Conservation (phyloP, 1,140 invertebrate species). For the Diuraphis noxia region DNA sequence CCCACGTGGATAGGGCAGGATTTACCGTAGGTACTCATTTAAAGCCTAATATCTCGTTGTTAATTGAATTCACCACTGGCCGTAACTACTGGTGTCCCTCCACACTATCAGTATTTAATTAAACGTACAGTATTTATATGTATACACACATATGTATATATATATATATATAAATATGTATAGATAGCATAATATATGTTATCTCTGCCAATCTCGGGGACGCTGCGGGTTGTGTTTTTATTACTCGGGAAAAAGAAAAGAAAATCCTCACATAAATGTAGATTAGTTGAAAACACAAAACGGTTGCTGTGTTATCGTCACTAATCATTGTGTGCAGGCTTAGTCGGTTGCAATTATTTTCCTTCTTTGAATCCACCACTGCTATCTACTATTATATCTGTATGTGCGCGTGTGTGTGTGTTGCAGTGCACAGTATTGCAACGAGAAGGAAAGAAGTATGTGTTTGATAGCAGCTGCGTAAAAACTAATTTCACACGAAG, state of each 20-base stretch:
- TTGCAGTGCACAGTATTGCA: neutral
- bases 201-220: neutral
- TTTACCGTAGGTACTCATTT: constrained; percentile 5
- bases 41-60: constrained; percentile 41
- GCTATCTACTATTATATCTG: too few species aligned
- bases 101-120: constrained; percentile 42
- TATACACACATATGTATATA: neutral
- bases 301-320: neutral
- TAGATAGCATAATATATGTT: neutral
- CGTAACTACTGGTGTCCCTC: neutral
- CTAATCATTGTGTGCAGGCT: neutral
- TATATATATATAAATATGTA: neutral
- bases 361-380: neutral
- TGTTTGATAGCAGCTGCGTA: neutral
- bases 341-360: neutral
- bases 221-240: neutral
- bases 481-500: neutral
- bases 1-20: neutral
- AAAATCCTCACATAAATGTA: constrained; percentile 13
- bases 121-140: neutral
- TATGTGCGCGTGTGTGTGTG: neutral
- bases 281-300: constrained; percentile 9
- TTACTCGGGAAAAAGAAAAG: neutral
- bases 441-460: neutral
- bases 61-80: constrained; percentile 16